A percentile compares a stretch with the other conserved stretches of the same genome.
Evolutionary conservation across 2,888 invertebrate species (phyloP).

Genomic region (Amblyjoppa fuscipennis): DNA sequence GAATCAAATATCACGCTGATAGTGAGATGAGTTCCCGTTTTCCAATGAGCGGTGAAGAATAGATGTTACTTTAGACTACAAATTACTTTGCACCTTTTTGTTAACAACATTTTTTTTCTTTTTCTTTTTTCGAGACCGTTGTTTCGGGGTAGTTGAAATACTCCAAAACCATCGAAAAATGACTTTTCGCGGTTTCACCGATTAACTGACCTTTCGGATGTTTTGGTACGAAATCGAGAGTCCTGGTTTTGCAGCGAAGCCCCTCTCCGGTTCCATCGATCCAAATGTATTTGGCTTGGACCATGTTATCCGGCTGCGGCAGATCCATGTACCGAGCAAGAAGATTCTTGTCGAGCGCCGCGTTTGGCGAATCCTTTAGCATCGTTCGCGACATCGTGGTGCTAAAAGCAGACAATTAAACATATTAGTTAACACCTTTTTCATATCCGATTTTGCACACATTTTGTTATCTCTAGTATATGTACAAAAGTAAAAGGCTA

Average conservation of each 20-base stretch:
- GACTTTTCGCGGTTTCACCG: not conserved
- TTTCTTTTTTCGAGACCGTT: too few species aligned
- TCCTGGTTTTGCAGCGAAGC: constrained; percentile 95
- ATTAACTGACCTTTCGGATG: constrained; percentile 89
- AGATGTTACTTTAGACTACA: too few species aligned
- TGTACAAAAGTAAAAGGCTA: too few species aligned
- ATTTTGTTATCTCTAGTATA: too few species aligned
- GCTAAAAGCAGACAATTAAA: constrained; percentile 69
- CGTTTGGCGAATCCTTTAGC: constrained; percentile 92
- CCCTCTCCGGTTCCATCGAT: constrained; percentile 97
- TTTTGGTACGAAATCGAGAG: constrained; percentile 93
- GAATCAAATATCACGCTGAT: too few species aligned
- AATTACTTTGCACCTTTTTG: too few species aligned
- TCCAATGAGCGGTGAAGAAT: too few species aligned
- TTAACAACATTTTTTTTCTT: too few species aligned
- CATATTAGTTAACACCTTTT: not conserved
- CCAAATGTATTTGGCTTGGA: constrained; percentile 97
- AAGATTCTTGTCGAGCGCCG: constrained; percentile 92
- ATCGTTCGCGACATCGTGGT: constrained; percentile 81
- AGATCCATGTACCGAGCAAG: constrained; percentile 91
- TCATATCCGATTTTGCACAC: not conserved
- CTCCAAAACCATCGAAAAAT: not conserved
- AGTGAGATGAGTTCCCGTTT: too few species aligned
- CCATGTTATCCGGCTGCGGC: constrained; percentile 91
- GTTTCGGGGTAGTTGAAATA: not conserved